phyloP scores from a whole-genome alignment of 1,140 invertebrate species.

The Polypedilum pembai region DNA sequence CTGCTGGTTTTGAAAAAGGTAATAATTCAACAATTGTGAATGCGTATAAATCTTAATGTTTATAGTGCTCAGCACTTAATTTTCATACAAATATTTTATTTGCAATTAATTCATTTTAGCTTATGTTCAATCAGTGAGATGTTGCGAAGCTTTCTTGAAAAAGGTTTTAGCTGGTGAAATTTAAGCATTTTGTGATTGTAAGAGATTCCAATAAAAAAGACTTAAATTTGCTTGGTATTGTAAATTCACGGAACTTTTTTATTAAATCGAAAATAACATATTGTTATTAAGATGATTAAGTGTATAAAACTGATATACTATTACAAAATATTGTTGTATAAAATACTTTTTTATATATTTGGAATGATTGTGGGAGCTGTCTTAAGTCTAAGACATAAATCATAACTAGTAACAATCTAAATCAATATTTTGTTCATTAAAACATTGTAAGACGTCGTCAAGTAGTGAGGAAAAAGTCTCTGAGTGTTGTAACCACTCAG shows the following conservation, averaged over 20 bases:
- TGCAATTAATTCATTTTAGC: no score
- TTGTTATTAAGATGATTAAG: no score
- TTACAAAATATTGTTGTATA: no score
- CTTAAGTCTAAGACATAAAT: not conserved
- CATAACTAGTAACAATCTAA: constrained; percentile 56
- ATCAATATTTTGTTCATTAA: constrained; percentile 45
- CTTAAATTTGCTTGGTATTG: not conserved
- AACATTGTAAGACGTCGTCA: constrained; percentile 56
- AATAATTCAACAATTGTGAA: no score
- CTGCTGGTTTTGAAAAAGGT: constrained; percentile 56
- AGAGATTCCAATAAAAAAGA: not conserved
- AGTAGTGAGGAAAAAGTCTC: constrained; percentile 54
- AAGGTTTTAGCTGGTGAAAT: constrained; percentile 37
- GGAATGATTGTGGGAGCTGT: no score
- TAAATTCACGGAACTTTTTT: no score
- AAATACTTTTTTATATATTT: no score
- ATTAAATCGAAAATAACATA: no score
- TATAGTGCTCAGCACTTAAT: no score
- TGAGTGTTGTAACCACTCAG: constrained; percentile 51
- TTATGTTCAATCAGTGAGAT: constrained; percentile 61
- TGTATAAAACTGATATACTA: no score
- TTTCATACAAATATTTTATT: no score
- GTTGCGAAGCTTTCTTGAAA: constrained; percentile 59
- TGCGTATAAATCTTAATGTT: no score
- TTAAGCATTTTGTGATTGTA: constrained; percentile 29